A percentile compares a stretch with the other conserved stretches of the same genome.
These are phyloP conservation scores for Anhinga anhinga DNA, from an alignment of 2,113 vertebrate genomes.

Conservation along the genomic window DNA sequence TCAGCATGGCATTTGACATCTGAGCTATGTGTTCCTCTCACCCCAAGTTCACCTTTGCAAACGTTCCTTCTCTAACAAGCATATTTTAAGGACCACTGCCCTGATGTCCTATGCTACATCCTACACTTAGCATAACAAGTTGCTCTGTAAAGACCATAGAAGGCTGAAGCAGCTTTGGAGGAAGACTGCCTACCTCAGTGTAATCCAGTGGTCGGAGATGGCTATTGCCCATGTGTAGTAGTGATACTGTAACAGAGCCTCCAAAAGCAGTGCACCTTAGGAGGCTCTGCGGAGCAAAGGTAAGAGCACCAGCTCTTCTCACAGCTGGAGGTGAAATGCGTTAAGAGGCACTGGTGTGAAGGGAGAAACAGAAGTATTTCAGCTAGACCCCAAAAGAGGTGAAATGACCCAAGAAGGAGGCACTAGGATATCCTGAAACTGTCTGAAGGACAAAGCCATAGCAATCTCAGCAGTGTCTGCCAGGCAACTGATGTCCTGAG, in stretches of 20 bases:
- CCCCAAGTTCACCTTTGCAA: not conserved
- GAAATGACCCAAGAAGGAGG: not conserved
- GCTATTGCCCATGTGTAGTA: not conserved
- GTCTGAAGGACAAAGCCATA: not conserved
- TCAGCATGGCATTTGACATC: not conserved
- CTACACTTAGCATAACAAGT: not conserved
- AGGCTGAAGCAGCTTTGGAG: not conserved
- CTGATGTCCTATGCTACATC: not conserved
- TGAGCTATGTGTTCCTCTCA: not conserved
- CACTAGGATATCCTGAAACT: not conserved
- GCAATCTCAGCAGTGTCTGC: not conserved
- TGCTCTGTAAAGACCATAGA: not conserved
- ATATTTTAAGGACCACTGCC: not conserved
- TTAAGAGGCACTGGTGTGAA: not conserved
- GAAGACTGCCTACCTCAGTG: not conserved
- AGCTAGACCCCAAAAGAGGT: not conserved
- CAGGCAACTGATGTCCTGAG: not conserved
- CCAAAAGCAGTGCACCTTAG: not conserved
- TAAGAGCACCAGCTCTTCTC: not conserved
- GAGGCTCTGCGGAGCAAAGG: not conserved
- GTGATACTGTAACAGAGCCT: not conserved
- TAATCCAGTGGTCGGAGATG: not conserved
- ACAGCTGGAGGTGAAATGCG: not conserved
- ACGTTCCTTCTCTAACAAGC: not conserved
- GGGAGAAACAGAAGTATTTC: not conserved